Evolutionary conservation across 2,113 vertebrate species (phyloP).

Genomic region (human): DNA sequence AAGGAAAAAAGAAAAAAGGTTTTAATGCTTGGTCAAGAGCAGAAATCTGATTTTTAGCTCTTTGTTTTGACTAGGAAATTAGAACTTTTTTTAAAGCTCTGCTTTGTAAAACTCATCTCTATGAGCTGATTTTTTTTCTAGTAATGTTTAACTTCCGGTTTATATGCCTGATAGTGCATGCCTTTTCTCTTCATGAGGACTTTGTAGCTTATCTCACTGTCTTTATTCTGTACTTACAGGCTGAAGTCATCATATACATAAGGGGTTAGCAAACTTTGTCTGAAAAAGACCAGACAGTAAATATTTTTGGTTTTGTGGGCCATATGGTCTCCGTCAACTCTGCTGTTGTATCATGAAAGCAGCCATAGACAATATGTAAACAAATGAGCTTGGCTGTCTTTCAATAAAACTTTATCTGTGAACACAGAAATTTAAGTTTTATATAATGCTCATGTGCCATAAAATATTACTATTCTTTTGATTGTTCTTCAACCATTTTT

Average conservation of each 20-base stretch:
- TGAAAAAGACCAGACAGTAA: not conserved
- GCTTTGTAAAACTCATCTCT: conserved; percentile 20
- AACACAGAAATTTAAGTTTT: conserved; percentile 9
- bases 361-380: not conserved
- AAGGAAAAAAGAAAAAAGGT: not conserved
- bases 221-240: not conserved
- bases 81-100: conserved; percentile 19
- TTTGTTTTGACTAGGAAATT: conserved; percentile 46
- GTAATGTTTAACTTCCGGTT: not conserved
- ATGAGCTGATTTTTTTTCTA: not conserved
- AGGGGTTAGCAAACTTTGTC: not conserved
- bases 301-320: not conserved
- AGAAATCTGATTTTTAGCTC: conserved; percentile 37
- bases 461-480: conserved; percentile 1
- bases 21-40: conserved; percentile 27
- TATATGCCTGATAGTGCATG: not conserved
- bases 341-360: not conserved
- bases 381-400: not conserved
- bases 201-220: not conserved
- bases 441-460: not conserved
- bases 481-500: not conserved
- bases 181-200: not conserved
- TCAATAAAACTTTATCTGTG: conserved; percentile 48
- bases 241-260: not conserved
- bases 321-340: not conserved